These are phyloP conservation scores for Rhagophthalmus giganteus DNA, from an alignment of 2,888 invertebrate species.

Conservation along the genomic window DNA sequence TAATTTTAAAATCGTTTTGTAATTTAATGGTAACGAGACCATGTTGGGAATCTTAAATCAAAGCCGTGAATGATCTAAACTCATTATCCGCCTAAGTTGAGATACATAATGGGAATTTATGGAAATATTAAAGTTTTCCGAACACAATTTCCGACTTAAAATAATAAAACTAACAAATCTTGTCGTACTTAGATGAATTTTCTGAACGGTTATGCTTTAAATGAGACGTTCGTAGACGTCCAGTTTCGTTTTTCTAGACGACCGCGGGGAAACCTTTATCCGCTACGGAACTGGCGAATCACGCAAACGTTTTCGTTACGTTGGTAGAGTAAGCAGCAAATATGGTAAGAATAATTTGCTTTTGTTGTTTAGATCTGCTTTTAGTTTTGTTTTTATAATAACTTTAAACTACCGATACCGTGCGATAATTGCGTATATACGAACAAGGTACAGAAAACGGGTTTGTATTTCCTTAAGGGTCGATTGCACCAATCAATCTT, in stretches of 20 bases:
- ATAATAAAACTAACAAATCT: conserved; percentile 18
- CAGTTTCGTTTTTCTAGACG: background rate
- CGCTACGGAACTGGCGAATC: background rate
- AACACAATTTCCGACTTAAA: conserved; percentile 16
- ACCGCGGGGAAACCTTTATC: background rate
- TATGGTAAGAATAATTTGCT: background rate
- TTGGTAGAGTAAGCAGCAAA: background rate
- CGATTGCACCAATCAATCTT: no score
- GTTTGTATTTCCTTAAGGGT: no score
- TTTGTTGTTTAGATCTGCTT: background rate
- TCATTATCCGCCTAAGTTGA: conserved; percentile 39
- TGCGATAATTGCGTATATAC: background rate
- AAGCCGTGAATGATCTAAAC: conserved; percentile 11
- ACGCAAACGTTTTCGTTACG: background rate
- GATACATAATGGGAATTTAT: conserved; percentile 48
- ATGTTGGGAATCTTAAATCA: conserved; percentile 14
- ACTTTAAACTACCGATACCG: no score
- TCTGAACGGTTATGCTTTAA: conserved; percentile 5
- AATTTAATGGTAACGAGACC: background rate
- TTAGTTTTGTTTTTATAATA: background rate
- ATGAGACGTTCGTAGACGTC: background rate
- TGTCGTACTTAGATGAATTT: conserved; percentile 10
- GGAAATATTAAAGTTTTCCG: conserved; percentile 35
- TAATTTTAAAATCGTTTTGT: background rate
- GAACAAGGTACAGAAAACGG: no score